Evolutionary conservation across 2,797 vertebrate species (phyloP).

Genomic region (Picus viridis): DNA sequence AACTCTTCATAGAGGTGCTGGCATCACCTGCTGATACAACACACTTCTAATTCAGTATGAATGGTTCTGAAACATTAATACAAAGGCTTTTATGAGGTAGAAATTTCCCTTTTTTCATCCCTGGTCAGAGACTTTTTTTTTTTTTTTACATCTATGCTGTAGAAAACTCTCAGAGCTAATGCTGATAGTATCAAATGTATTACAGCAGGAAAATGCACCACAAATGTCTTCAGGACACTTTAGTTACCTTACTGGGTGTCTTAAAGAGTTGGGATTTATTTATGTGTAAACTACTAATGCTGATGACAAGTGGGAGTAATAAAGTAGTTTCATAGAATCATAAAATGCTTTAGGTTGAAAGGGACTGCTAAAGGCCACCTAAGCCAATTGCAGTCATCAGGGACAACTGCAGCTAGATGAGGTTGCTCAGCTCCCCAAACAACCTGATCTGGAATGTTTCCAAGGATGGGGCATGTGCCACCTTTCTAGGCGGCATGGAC

Average conservation of each 20-base stretch:
- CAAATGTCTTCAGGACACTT: background rate
- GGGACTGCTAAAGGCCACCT: too few relatives aligned
- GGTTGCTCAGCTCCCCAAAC: too few relatives aligned
- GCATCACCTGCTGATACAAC: background rate
- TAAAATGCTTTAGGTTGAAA: too few relatives aligned
- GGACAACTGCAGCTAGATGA: too few relatives aligned
- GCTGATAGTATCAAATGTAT: background rate
- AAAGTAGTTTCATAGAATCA: background rate
- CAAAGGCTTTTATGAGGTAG: too few relatives aligned
- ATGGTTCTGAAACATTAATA: background rate
- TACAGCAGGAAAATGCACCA: background rate
- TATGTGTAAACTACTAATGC: background rate
- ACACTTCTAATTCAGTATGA: background rate
- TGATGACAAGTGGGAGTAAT: background rate
- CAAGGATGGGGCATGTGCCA: too few relatives aligned
- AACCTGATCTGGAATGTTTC: too few relatives aligned
- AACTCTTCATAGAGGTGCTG: background rate
- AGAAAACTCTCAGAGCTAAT: background rate
- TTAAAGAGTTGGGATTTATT: background rate
- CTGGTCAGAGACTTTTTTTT: background rate
- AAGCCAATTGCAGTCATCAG: too few relatives aligned
- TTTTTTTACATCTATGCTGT: background rate
- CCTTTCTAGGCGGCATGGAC: too few relatives aligned
- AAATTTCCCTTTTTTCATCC: background rate
- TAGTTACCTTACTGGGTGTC: background rate